Conservation (phyloP, 2,113 vertebrate species). For the Thamnaconus septentrionalis region DNA sequence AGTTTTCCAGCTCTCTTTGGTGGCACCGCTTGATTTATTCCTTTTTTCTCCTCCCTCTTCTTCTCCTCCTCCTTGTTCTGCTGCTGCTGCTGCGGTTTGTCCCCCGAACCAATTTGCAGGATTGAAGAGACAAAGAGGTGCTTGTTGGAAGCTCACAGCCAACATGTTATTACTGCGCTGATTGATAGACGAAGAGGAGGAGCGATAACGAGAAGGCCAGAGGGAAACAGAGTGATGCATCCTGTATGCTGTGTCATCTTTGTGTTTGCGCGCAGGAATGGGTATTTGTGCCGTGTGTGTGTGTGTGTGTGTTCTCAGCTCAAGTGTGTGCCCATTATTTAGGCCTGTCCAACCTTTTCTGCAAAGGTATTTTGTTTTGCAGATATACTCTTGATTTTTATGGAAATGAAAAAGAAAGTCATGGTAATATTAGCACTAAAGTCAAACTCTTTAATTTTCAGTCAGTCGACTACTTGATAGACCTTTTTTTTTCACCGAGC, state of each 20-base stretch:
- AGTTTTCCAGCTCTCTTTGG: too few species aligned
- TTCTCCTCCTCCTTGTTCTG: conserved; percentile 32
- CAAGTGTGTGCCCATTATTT: neutral
- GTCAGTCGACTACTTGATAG: too few species aligned
- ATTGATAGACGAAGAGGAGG: conserved; percentile 23
- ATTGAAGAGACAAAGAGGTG: conserved; percentile 79
- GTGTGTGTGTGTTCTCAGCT: neutral
- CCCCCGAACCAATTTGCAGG: conserved; percentile 75
- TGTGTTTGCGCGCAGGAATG: conserved; percentile 33
- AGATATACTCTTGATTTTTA: too few species aligned
- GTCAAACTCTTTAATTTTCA: too few species aligned
- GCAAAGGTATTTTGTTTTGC: too few species aligned
- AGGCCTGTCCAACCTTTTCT: neutral
- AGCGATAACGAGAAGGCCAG: conserved; percentile 19
- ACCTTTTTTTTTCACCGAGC: too few species aligned
- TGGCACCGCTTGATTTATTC: conserved; percentile 29
- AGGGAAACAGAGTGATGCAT: conserved; percentile 13
- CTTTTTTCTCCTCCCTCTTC: conserved; percentile 52
- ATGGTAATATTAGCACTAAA: too few species aligned
- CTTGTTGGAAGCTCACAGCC: conserved; percentile 82
- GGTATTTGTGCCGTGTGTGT: conserved; percentile 23
- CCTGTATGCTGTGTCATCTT: conserved; percentile 22
- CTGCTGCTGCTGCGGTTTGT: conserved; percentile 26
- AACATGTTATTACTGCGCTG: conserved; percentile 73
- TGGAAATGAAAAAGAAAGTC: too few species aligned